Evolutionary conservation across 1,140 invertebrate species (phyloP).

Genomic region (Aphidius ervi): DNA sequence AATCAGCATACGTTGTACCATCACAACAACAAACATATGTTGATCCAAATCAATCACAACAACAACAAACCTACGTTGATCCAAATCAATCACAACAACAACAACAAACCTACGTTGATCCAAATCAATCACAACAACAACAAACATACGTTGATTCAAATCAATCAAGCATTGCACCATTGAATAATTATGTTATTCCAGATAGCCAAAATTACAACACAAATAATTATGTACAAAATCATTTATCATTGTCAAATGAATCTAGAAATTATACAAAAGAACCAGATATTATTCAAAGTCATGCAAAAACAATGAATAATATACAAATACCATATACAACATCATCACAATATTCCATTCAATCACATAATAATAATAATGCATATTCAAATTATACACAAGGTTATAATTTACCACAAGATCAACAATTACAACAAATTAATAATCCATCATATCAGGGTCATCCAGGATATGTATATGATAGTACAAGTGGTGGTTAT

Average conservation of each 20-base stretch:
- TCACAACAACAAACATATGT: slow-evolving; percentile 17
- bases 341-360: slow-evolving; percentile 35
- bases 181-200: too few species aligned
- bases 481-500: slow-evolving; percentile 48
- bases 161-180: slow-evolving; percentile 20
- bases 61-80: slow-evolving; percentile 17
- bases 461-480: slow-evolving; percentile 56
- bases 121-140: slow-evolving; percentile 13
- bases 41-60: neutral
- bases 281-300: slow-evolving; percentile 46
- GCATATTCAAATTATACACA: slow-evolving; percentile 33
- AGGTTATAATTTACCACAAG: slow-evolving; percentile 22
- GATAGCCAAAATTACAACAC: too few species aligned
- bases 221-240: slow-evolving; percentile 19
- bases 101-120: slow-evolving; percentile 16
- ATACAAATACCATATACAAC: slow-evolving; percentile 32
- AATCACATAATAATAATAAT: slow-evolving; percentile 29
- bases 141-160: slow-evolving; percentile 20
- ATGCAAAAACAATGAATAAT: slow-evolving; percentile 35
- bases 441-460: slow-evolving; percentile 46
- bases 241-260: slow-evolving; percentile 9
- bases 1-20: too few species aligned
- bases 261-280: slow-evolving; percentile 18
- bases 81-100: slow-evolving; percentile 1
- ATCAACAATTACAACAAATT: slow-evolving; percentile 27